Evolutionary conservation across 2,888 invertebrate genomes (phyloP).

Genomic region (Amiota communis): DNA sequence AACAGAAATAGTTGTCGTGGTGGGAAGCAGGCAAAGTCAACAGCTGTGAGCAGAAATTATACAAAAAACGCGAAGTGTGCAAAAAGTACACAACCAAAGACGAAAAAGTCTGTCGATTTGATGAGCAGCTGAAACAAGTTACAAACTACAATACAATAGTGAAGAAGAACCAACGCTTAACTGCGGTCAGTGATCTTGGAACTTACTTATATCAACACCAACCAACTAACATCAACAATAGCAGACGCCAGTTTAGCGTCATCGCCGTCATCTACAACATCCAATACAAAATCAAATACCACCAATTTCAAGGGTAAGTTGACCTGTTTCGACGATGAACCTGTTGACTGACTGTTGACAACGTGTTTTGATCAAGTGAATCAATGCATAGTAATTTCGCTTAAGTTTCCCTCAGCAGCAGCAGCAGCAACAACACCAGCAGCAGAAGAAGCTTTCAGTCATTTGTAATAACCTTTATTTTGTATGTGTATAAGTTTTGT

Average conservation of each 20-base stretch:
- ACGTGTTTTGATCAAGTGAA: constrained; percentile 26
- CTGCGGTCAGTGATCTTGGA: constrained; percentile 25
- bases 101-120: not conserved
- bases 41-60: not conserved
- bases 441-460: constrained; percentile 9
- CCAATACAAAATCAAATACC: not conserved
- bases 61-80: not conserved
- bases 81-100: constrained; percentile 17
- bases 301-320: constrained; percentile 18
- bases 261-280: not conserved
- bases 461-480: not conserved
- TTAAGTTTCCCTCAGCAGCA: constrained; percentile 25
- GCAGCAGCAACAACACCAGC: constrained; percentile 30
- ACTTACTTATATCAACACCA: not conserved
- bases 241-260: not conserved
- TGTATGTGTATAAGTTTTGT: constrained; percentile 3
- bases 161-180: constrained; percentile 7
- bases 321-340: constrained; percentile 17
- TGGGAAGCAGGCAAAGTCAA: not conserved
- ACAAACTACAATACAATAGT: not conserved
- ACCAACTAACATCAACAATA: constrained; percentile 2
- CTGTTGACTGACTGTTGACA: not conserved
- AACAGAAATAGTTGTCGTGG: not conserved
- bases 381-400: constrained; percentile 14
- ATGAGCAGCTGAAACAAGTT: constrained; percentile 20